Conservation (phyloP, 2,888 invertebrate genomes). For the Galerucella nymphaeae region DNA sequence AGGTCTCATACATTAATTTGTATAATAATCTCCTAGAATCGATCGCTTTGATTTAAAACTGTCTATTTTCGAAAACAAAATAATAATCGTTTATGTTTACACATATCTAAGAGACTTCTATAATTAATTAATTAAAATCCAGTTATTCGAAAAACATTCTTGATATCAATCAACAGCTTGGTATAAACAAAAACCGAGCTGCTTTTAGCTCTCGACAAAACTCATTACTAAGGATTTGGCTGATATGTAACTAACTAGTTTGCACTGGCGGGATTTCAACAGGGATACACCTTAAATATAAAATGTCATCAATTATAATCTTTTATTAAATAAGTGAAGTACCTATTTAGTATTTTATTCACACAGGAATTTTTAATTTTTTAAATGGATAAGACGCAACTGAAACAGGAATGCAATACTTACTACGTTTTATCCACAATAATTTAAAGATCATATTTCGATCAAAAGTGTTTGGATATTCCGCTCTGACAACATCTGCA, state of each 20-base stretch:
- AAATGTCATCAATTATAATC: too few relatives aligned
- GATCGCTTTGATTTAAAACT: not conserved
- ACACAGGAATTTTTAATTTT: too few relatives aligned
- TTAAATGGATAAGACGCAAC: too few relatives aligned
- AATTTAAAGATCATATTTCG: too few relatives aligned
- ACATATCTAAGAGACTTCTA: not conserved
- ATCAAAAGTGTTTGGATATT: too few relatives aligned
- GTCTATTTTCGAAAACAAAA: not conserved
- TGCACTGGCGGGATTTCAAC: not conserved
- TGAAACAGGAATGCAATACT: too few relatives aligned
- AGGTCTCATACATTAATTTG: too few relatives aligned
- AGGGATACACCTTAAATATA: not conserved
- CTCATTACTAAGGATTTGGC: not conserved
- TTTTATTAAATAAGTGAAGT: too few relatives aligned
- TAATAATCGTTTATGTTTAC: not conserved
- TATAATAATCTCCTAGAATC: too few relatives aligned
- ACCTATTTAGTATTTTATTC: too few relatives aligned
- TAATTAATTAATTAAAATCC: conserved; percentile 3
- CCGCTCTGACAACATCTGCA: too few relatives aligned
- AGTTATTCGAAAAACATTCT: not conserved
- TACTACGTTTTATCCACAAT: too few relatives aligned
- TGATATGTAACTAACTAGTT: not conserved
- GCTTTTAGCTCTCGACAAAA: not conserved
- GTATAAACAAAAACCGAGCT: not conserved
- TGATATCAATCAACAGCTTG: not conserved